These are phyloP conservation scores for Marasmarcha lunaedactyla DNA, from an alignment of 2,888 invertebrate genomes.

Conservation along the genomic window DNA sequence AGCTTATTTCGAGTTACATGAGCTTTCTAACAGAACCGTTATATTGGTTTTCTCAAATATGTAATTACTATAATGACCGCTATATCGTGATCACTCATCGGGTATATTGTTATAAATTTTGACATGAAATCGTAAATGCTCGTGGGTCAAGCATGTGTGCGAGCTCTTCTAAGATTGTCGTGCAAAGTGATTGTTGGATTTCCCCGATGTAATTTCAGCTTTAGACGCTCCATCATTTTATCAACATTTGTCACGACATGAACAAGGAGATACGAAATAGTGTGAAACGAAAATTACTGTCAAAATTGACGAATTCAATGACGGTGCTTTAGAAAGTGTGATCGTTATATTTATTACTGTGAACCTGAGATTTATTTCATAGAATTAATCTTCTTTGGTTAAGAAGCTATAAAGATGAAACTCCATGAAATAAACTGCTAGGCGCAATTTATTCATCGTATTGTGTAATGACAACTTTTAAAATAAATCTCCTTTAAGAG, in stretches of 20 bases:
- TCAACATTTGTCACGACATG: constrained; percentile 30
- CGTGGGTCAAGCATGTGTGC: constrained; percentile 44
- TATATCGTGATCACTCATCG: constrained; percentile 49
- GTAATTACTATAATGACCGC: constrained; percentile 57
- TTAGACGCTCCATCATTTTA: constrained; percentile 22
- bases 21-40: constrained; percentile 21
- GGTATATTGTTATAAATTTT: constrained; percentile 59
- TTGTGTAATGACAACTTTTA: no score
- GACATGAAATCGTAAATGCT: constrained; percentile 58
- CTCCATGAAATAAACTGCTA: no score
- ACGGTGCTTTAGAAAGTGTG: no score
- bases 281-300: background rate
- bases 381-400: no score
- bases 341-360: no score
- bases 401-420: no score
- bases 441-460: no score
- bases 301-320: no score
- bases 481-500: no score
- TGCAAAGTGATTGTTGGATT: constrained; percentile 42
- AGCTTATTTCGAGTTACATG: no score
- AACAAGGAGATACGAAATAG: background rate
- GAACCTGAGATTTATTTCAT: no score
- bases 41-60: constrained; percentile 30
- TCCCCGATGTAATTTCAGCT: constrained; percentile 28
- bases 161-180: constrained; percentile 29